phyloP scores from a whole-genome alignment of 2,797 vertebrate species.

The Lepus oiostolus region DNA sequence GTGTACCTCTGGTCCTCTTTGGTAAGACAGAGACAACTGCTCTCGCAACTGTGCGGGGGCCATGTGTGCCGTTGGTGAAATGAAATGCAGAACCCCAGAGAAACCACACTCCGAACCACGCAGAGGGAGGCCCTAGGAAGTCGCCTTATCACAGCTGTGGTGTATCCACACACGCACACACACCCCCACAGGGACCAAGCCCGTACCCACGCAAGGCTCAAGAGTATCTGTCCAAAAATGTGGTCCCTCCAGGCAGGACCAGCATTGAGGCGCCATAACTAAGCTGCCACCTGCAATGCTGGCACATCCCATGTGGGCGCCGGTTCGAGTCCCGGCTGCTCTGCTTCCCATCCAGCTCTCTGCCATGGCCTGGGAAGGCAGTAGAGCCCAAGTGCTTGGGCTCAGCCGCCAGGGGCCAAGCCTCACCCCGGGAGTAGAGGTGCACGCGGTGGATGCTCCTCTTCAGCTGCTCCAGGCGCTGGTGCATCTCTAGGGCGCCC shows the following conservation, averaged over 20 bases:
- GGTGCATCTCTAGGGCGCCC: constrained; percentile 76
- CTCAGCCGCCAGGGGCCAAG: background rate
- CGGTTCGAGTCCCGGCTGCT: too few relatives aligned
- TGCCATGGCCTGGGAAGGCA: too few relatives aligned
- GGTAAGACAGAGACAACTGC: background rate
- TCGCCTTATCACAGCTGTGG: too few relatives aligned
- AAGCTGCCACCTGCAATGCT: too few relatives aligned
- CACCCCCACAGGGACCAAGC: background rate
- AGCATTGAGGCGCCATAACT: too few relatives aligned
- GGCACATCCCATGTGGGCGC: too few relatives aligned
- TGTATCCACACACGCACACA: background rate
- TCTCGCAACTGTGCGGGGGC: too few relatives aligned
- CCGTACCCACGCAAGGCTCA: background rate
- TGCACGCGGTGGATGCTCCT: constrained; percentile 77
- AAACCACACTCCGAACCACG: too few relatives aligned
- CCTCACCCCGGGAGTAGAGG: constrained; percentile 79
- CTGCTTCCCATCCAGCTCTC: too few relatives aligned
- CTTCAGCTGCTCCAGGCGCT: constrained; percentile 79
- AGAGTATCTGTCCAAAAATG: background rate
- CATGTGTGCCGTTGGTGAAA: fast-evolving
- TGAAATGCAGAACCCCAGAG: fast-evolving
- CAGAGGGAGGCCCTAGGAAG: background rate
- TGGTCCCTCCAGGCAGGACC: background rate
- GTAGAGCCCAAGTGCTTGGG: too few relatives aligned
- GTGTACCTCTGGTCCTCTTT: background rate